Conservation (phyloP, 64 coral and sea anemone genomes). For the Pachyseris speciosa region DNA sequence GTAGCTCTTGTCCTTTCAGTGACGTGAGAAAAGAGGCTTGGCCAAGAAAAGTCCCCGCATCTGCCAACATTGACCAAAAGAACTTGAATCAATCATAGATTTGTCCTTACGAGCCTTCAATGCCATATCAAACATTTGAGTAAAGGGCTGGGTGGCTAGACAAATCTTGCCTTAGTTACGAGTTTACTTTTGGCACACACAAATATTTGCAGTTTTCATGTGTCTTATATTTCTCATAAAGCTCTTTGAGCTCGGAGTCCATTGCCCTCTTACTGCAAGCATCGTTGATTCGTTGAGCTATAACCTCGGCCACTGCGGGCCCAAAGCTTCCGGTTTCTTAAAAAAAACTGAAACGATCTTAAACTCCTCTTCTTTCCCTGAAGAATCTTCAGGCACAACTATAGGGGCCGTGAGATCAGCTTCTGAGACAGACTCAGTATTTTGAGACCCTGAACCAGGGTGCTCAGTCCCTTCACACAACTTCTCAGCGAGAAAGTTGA, state of each 20-base stretch:
- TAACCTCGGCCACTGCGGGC: background rate
- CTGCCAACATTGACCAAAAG: slow-evolving; percentile 12
- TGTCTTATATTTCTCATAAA: slow-evolving; percentile 54
- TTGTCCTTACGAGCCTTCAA: slow-evolving; percentile 29
- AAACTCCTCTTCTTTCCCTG: background rate
- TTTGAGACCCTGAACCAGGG: slow-evolving; percentile 3
- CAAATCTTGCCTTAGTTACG: slow-evolving; percentile 68
- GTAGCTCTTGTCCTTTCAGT: slow-evolving; percentile 40
- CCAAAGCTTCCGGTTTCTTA: background rate
- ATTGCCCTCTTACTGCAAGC: slow-evolving; percentile 35
- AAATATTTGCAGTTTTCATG: slow-evolving; percentile 32
- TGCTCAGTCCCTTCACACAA: background rate
- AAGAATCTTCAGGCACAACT: background rate
- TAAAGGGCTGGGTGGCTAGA: slow-evolving; percentile 22
- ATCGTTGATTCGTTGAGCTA: background rate
- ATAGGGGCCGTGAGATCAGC: background rate
- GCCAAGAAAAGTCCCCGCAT: slow-evolving; percentile 44
- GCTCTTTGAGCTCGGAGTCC: slow-evolving; percentile 50
- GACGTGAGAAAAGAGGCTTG: slow-evolving; percentile 68
- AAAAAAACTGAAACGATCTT: background rate
- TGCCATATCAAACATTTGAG: slow-evolving; percentile 29
- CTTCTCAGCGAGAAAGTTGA: background rate
- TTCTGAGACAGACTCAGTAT: background rate
- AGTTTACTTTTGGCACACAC: slow-evolving; percentile 39
- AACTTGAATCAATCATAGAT: background rate